Evolutionary conservation across 2,888 invertebrate genomes (phyloP).

Genomic region (Limenitis camilla): DNA sequence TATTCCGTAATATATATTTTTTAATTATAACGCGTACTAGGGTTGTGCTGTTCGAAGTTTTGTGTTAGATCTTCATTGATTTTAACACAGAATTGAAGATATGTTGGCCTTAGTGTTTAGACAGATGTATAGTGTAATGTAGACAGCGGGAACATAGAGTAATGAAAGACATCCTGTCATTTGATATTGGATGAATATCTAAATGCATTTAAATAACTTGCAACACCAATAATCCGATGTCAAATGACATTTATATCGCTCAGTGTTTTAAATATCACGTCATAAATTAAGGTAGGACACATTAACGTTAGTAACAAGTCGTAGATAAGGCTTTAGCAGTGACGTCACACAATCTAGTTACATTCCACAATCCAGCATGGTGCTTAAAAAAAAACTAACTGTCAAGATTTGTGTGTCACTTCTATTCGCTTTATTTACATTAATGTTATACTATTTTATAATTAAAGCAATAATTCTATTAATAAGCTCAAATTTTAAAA

Average conservation of each 20-base stretch:
- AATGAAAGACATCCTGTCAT: constrained; percentile 58
- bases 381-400: background rate
- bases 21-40: constrained; percentile 40
- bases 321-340: no score
- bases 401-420: no score
- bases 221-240: background rate
- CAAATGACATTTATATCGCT: constrained; percentile 34
- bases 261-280: constrained; percentile 39
- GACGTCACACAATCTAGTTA: no score
- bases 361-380: background rate
- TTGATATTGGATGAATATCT: constrained; percentile 23
- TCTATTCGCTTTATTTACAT: background rate
- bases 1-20: constrained; percentile 35
- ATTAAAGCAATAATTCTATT: background rate
- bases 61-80: constrained; percentile 44
- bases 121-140: constrained; percentile 49
- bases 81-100: constrained; percentile 68
- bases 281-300: constrained; percentile 2
- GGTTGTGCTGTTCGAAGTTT: constrained; percentile 59
- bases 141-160: constrained; percentile 55
- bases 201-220: background rate
- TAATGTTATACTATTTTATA: constrained; percentile 2
- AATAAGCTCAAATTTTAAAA: background rate
- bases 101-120: constrained; percentile 68
- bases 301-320: background rate